A percentile compares a stretch with the other conserved stretches of the same genome.
Conservation (phyloP, 2,888 invertebrate genomes). For the Pandemis corylana region DNA sequence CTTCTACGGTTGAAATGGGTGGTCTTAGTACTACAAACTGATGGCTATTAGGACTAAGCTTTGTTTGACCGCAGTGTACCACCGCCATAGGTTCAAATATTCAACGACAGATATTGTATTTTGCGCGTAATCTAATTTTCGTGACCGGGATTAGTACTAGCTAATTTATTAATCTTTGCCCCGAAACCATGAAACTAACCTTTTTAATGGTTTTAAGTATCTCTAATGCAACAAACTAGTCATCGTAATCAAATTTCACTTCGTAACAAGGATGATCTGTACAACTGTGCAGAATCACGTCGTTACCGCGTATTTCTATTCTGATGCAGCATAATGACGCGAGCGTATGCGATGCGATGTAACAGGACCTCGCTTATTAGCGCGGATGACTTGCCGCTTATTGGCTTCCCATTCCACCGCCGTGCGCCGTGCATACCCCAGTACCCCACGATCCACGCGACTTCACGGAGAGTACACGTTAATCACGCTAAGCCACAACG, state of each 20-base stretch:
- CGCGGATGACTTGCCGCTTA: slow-evolving; percentile 73
- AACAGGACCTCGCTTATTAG: slow-evolving; percentile 70
- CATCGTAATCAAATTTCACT: slow-evolving; percentile 16
- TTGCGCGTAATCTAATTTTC: too few species aligned
- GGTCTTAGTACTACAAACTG: neutral
- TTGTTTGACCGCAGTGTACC: neutral
- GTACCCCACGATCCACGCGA: slow-evolving; percentile 44
- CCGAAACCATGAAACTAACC: too few species aligned
- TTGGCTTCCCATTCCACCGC: slow-evolving; percentile 53
- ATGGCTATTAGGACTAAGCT: neutral
- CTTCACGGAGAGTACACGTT: slow-evolving; percentile 59
- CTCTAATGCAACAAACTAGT: neutral
- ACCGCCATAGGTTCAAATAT: neutral
- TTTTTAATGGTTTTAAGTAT: too few species aligned
- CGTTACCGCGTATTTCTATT: slow-evolving; percentile 45
- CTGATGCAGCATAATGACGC: slow-evolving; percentile 51
- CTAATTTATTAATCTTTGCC: too few species aligned
- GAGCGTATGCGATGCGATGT: slow-evolving; percentile 51
- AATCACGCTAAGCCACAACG: slow-evolving; percentile 42
- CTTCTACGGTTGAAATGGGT: slow-evolving; percentile 1
- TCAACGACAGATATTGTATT: too few species aligned
- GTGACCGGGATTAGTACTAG: too few species aligned
- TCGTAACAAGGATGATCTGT: slow-evolving; percentile 2
- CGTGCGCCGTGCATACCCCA: slow-evolving; percentile 48
- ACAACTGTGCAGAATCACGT: slow-evolving; percentile 25